Conservation (phyloP, 2,888 invertebrate genomes). For the Zygogramma bicolorata region DNA sequence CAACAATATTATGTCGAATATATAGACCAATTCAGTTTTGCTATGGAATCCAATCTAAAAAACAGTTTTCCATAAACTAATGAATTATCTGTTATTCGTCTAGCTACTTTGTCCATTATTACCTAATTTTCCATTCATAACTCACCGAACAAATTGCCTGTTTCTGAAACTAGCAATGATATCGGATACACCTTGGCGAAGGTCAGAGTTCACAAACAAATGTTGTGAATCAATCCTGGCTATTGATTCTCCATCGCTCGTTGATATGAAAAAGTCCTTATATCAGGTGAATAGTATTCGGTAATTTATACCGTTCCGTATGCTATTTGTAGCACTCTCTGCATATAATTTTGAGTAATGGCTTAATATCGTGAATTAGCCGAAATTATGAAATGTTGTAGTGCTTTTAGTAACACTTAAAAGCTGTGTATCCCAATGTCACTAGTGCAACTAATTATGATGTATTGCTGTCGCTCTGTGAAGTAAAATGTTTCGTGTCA, state of each 20-base stretch:
- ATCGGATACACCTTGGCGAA: not conserved
- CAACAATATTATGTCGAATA: too few species aligned
- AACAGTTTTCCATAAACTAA: too few species aligned
- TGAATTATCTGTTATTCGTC: too few species aligned
- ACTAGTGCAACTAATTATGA: constrained; percentile 33
- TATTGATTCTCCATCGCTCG: not conserved
- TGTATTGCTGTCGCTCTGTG: constrained; percentile 15
- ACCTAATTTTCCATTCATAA: too few species aligned
- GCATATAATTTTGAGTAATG: constrained; percentile 35
- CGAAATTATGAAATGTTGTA: constrained; percentile 31
- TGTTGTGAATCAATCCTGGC: not conserved
- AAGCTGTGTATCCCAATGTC: constrained; percentile 25
- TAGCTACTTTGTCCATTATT: too few species aligned
- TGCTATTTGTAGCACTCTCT: constrained; percentile 19
- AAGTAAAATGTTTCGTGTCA: not conserved
- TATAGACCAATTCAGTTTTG: too few species aligned
- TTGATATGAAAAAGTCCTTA: not conserved
- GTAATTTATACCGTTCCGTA: constrained; percentile 24
- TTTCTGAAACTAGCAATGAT: not conserved
- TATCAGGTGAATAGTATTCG: constrained; percentile 7
- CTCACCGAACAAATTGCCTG: too few species aligned
- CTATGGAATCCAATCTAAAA: too few species aligned
- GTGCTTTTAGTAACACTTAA: constrained; percentile 36
- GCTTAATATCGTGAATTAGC: constrained; percentile 32
- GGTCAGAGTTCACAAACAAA: not conserved